Percentiles rank a stretch among this genome's conserved stretches.
phyloP scores from a whole-genome alignment of 2,888 invertebrate genomes.

The Parochlus steinenii region DNA sequence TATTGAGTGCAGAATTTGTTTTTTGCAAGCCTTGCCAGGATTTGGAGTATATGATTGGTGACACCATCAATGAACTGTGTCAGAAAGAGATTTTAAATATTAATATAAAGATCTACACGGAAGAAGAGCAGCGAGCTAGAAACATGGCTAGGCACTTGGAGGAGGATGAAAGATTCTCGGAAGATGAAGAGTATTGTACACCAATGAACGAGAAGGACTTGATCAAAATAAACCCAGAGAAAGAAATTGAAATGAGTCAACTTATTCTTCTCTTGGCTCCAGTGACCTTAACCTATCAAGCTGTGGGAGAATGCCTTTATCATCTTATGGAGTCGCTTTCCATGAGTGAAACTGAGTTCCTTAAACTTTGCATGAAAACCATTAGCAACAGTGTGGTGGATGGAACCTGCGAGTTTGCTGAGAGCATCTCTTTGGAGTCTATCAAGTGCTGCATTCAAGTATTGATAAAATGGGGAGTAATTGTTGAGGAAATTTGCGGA shows the following conservation, averaged over 20 bases:
- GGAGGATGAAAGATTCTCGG: not conserved
- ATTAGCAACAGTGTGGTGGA: too few species aligned
- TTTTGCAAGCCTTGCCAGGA: not conserved
- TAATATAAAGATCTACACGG: not conserved
- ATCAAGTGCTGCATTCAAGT: too few species aligned
- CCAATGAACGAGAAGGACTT: not conserved
- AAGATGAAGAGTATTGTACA: not conserved
- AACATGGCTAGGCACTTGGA: not conserved
- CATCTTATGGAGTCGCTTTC: too few species aligned
- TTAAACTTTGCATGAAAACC: too few species aligned
- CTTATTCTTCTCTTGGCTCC: too few species aligned
- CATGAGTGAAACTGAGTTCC: too few species aligned
- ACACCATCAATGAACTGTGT: not conserved
- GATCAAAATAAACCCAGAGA: conserved; percentile 1
- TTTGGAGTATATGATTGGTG: not conserved
- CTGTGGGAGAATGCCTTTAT: too few species aligned
- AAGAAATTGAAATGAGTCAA: conserved; percentile 22
- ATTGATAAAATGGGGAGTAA: too few species aligned
- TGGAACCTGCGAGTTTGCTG: too few species aligned
- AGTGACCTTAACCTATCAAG: too few species aligned
- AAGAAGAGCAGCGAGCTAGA: not conserved
- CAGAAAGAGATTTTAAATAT: not conserved
- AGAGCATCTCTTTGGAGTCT: too few species aligned
- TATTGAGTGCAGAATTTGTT: not conserved
- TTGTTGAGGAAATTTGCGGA: too few species aligned